Conservation (phyloP, 2,113 vertebrate species). For the Pygoscelis adeliae region DNA sequence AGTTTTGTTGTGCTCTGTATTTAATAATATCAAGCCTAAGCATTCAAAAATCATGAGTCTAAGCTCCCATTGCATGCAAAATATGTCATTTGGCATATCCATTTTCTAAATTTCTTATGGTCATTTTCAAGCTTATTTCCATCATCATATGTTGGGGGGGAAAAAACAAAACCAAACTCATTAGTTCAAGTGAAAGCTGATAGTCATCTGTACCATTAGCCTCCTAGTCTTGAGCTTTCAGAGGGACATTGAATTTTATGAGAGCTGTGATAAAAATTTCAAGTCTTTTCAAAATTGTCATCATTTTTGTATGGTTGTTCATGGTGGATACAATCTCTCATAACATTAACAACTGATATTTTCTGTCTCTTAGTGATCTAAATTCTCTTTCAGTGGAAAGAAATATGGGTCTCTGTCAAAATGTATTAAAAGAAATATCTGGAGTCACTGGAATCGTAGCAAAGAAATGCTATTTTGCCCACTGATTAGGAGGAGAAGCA, state of each 20-base stretch:
- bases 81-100: not conserved
- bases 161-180: not conserved
- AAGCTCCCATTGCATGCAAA: not conserved
- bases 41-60: not conserved
- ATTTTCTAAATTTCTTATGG: not conserved
- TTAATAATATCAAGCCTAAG: not conserved
- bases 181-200: not conserved
- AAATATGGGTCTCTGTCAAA: not conserved
- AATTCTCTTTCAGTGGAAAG: not conserved
- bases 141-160: not conserved
- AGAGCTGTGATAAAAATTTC: not conserved
- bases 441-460: not conserved
- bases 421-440: not conserved
- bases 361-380: not conserved
- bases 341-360: not conserved
- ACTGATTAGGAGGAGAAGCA: not conserved
- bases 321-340: too few species aligned
- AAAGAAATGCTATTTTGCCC: not conserved
- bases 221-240: not conserved
- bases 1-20: not conserved
- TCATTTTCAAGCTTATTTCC: not conserved
- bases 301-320: not conserved
- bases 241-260: not conserved
- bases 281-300: not conserved
- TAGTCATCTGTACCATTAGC: not conserved